phyloP scores from a whole-genome alignment of 64 coral and sea anemone species.

The Actinia equina region DNA sequence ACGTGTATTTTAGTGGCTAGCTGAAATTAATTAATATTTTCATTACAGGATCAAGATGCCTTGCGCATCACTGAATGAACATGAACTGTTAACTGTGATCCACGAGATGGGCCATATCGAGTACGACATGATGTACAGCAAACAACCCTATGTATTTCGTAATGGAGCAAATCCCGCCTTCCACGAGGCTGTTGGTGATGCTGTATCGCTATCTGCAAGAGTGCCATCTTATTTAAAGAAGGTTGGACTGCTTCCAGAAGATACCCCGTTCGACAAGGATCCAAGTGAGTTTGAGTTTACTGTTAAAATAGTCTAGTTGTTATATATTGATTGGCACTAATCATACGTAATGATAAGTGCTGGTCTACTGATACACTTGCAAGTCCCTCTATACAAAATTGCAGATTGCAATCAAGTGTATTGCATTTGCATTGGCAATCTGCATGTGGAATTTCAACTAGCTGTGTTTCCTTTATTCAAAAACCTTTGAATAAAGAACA shows the following conservation, averaged over 20 bases:
- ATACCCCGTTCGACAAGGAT: background rate
- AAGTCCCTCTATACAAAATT: no score
- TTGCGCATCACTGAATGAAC: background rate
- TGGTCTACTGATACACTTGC: no score
- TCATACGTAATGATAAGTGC: no score
- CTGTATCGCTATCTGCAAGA: background rate
- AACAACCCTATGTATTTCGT: background rate
- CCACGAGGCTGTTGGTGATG: conserved; percentile 12
- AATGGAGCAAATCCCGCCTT: conserved; percentile 6
- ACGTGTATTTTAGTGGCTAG: no score
- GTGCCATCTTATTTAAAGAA: background rate
- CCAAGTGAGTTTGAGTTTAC: background rate
- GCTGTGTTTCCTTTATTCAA: background rate
- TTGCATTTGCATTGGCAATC: no score
- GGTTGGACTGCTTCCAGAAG: background rate
- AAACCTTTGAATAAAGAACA: background rate
- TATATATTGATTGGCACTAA: no score
- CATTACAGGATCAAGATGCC: conserved; percentile 1
- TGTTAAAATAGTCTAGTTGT: no score
- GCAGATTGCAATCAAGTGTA: no score
- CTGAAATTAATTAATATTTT: background rate
- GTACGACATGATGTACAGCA: conserved; percentile 15
- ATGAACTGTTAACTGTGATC: conserved; percentile 5
- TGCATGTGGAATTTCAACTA: no score
- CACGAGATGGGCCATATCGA: conserved; percentile 18